Base-by-base conservation (phyloP, 1,140 invertebrate species). In the Heliconius eleuchia region DNA sequence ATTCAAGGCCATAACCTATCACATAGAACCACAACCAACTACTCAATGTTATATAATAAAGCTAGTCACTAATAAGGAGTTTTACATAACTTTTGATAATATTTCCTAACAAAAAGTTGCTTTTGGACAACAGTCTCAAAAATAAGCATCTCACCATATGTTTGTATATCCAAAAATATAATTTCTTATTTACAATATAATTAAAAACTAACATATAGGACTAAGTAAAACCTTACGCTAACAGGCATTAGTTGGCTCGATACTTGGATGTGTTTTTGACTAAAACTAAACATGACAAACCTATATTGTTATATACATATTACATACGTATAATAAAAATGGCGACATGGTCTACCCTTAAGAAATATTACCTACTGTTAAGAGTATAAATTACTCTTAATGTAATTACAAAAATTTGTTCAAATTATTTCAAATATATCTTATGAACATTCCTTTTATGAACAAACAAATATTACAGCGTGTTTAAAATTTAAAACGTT, bases 121-220 rank as follows among this genome's bases (percentile, higher is more conserved):
- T 89, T 90, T 92, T 88, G 86, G 88, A 92, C 87, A 92, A 94
- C 92, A 92, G 88, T 92, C 89, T 92, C 90, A 94, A 92, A 92
- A 92, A 91, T 92, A 91, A 89, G 86, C 82, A 86, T 89, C 82
- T 89, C 86, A 91, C 79, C 82, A 84, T 86, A 88, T 79, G 81
- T 85, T 86, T 84, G 85, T 87, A 87, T 88, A 88, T 92, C 87
- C 88, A 92, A 92, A 93, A 92, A 92, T 90, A 92, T 91, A 90
- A 87, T 87, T 86, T 90, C 86, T 88, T 92, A 92, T 91, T 79
- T 90, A 93, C 89, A 91, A 85, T 85, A 86, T 87, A 82, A 79
- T 81, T 82, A 83, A 75, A 82, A 76, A 71, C 80, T 80, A 78
- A 80, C 75, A 55, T 71, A 85, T 76, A 78, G 42, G 52, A 80